Evolutionary conservation across 1,140 invertebrate genomes (phyloP), one percentile per base, ranked within the genome.

Genomic region (Euglossa dilemma): DNA sequence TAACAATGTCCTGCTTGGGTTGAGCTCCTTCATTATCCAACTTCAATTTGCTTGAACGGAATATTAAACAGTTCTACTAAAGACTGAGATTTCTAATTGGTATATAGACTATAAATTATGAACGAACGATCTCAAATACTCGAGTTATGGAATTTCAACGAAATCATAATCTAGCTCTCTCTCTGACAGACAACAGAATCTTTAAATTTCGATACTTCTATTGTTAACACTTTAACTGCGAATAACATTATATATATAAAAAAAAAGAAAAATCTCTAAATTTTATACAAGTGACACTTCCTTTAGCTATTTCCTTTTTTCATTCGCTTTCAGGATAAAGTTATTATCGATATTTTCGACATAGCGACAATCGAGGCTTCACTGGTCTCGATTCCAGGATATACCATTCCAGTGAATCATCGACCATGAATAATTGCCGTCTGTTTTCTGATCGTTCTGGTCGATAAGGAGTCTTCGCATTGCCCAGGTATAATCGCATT

Each of bases 331-430:
- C 36, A 36, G 36, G 4, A 36, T 36, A 28, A 25, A 61, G 6
- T 6, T 20, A 73, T 16, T 25, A 16, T 73, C 9, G 28, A 6
- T 18, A 54, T 80, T 47, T 43, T 50, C 43, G 8, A 50, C 20
- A 47, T 25, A 54, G 50, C 78, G 59, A 80, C 59, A 64, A 36
- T 56, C 0, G 36, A 66, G 79, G 59, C 50, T 64, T 64, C 28
- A 23, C 16, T 52, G 76, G 50, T 82, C 54, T 86, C 61, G 36
- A 86, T 86, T 83, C 70, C 73, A 87, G 79, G 80, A 78, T 78
- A 87, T 86, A 87, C 86, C 85, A 59, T 87, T 83, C 86, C 75
- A 50, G 75, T 87, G 82, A 87, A 86, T 87, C 86, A 84, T 9
- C 20, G 50, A 47, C 77, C 76, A 84, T 87, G 85, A 87, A 84